phyloP scores from a whole-genome alignment of 2,113 vertebrate genomes.

The Loxodonta africana region DNA sequence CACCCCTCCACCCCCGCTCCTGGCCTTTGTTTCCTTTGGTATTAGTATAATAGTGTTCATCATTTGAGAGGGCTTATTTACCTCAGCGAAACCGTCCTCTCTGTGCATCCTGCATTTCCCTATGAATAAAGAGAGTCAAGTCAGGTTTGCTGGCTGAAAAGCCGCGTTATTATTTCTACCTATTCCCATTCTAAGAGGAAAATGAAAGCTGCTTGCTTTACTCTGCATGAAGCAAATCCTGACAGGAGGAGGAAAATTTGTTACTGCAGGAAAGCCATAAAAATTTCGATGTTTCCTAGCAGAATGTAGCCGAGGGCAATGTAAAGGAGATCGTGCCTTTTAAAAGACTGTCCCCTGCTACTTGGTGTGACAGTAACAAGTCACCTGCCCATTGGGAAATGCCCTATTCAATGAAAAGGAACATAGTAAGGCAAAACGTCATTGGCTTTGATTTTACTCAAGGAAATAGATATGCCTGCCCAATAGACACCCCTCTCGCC shows the following conservation, averaged over 20 bases:
- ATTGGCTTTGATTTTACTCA: neutral
- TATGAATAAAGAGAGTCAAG: constrained; percentile 65
- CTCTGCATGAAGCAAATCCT: constrained; percentile 82
- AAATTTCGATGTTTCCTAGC: constrained; percentile 78
- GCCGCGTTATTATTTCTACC: constrained; percentile 72
- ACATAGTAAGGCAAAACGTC: neutral
- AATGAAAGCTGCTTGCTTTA: constrained; percentile 80
- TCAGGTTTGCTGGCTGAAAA: constrained; percentile 74
- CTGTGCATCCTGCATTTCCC: constrained; percentile 65
- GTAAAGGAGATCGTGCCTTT: constrained; percentile 69
- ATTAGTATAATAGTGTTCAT: constrained; percentile 76
- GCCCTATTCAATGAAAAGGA: neutral
- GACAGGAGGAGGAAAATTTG: constrained; percentile 79
- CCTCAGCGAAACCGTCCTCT: constrained; percentile 62
- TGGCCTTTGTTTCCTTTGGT: constrained; percentile 79
- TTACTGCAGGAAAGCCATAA: constrained; percentile 74
- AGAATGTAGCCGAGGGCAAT: constrained; percentile 59
- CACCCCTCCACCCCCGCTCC: constrained; percentile 40
- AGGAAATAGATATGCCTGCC: neutral
- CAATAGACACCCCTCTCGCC: neutral
- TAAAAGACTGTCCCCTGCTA: neutral
- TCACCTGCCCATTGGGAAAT: neutral
- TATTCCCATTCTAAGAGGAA: constrained; percentile 77
- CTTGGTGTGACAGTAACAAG: neutral
- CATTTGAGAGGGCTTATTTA: constrained; percentile 77